Base-by-base conservation (phyloP, 2,888 invertebrate species). In the Drosophila conformis region DNA sequence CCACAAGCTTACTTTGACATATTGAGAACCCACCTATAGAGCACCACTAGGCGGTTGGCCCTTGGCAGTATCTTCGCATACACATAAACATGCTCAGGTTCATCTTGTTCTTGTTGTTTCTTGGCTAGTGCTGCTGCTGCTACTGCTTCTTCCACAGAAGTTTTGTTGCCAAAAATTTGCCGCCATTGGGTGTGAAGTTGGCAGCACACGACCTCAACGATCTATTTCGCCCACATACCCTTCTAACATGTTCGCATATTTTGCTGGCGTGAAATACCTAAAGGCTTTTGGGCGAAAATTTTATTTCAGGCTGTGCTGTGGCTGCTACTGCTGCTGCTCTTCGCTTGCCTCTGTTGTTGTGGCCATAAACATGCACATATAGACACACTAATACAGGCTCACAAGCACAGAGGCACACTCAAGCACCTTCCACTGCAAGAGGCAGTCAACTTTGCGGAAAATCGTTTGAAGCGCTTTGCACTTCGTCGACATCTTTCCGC, bases 151-250 rank as follows among this genome's bases (percentile, higher is more conserved):
- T 59, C 53, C 40, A 71, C 52, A 60, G 83, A 85, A 85, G 81
- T 85, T 85, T 90, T 90, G 89, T 86, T 85, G 90, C 87, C 90
- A 86, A 90, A 85, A 89, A 90, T 86, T 86, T 89, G 73, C 81
- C 89, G 87, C 90, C 81, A 90, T 86, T 80, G 90, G 78, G 90
- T 86, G 90, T 89, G 90, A 90, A 86, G 81, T 80, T 89, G 90
- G 83, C 83, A 85, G 73, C 80, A 69, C 56, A 72, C 63, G 56
- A 78, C 76, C 61, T 51, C 64, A 64, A 49, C 59, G 67, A 76
- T 76, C 74, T 66, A 36, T 63, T 51, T 49, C 70, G 36, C 74
- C 69, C 86, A 63, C 62, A 46, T 15, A 25, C 62, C 70, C 64
- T 65, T 72, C 74, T 70, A 69, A 79, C 74, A 89, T 73, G 60